Conservation (phyloP, 2,113 vertebrate genomes). For the Sterna hirundo region DNA sequence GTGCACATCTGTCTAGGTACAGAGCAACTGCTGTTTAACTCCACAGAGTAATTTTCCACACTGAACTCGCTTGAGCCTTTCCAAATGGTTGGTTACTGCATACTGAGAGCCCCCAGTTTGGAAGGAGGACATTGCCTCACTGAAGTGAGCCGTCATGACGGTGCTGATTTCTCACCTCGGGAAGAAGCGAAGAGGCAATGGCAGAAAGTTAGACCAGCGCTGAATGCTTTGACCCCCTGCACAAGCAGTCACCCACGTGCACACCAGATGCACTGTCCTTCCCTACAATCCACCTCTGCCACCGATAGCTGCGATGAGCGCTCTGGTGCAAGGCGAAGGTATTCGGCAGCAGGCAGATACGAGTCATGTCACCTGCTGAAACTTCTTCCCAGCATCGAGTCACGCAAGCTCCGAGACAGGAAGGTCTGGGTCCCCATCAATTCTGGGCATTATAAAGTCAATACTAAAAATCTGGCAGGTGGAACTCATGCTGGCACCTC, state of each 20-base stretch:
- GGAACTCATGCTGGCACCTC: conserved; percentile 5
- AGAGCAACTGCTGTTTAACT: neutral
- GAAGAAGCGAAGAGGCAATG: neutral
- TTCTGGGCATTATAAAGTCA: neutral
- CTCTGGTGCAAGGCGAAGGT: neutral
- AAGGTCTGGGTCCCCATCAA: neutral
- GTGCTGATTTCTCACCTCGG: neutral
- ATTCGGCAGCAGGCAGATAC: neutral
- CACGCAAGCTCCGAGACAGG: neutral
- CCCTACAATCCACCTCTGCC: neutral
- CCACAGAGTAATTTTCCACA: neutral
- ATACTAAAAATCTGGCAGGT: neutral
- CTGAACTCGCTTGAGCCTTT: neutral
- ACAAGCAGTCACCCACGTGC: neutral
- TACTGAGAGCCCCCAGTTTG: neutral
- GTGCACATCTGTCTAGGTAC: neutral
- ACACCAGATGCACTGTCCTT: neutral
- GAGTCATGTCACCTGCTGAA: neutral
- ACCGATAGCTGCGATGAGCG: rapidly evolving
- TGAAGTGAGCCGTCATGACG: neutral
- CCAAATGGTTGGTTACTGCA: neutral
- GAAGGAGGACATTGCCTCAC: neutral
- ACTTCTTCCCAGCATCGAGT: neutral
- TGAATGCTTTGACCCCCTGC: neutral
- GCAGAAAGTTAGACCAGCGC: neutral